Percentiles rank a stretch among this genome's conserved stretches.
Conservation (phyloP, 2,113 vertebrate species). For the Rostratula benghalensis region DNA sequence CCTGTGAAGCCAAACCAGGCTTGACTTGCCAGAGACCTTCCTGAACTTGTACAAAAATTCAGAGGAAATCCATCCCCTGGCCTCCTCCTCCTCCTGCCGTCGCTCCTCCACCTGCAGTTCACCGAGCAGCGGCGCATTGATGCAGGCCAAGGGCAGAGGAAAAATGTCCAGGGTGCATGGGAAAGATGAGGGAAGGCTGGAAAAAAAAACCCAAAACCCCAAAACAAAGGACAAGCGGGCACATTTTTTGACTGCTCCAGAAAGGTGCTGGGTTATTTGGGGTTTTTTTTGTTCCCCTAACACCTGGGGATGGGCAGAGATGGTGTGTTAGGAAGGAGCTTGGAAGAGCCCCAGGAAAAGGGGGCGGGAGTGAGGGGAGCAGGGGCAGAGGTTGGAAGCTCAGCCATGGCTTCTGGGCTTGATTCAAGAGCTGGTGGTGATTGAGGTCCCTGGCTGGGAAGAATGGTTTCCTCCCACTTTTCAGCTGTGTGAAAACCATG, state of each 20-base stretch:
- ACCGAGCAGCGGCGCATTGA: not conserved
- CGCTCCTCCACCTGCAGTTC: not conserved
- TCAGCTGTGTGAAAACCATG: not conserved
- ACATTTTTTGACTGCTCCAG: not conserved
- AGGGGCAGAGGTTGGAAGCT: not conserved
- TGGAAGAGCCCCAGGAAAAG: not conserved
- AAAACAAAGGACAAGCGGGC: too few relatives aligned
- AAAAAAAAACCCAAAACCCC: too few relatives aligned
- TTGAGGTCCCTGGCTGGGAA: not conserved
- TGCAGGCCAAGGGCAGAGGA: not conserved
- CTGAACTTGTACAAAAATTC: not conserved
- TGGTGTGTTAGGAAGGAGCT: not conserved
- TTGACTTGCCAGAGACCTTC: not conserved
- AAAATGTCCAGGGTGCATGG: not conserved
- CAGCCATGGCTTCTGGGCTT: not conserved
- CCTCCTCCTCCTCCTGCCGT: not conserved
- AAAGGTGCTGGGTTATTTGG: not conserved
- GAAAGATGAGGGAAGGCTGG: not conserved
- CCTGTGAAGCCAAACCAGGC: slow-evolving; percentile 17
- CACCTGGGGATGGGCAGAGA: slow-evolving; percentile 36
- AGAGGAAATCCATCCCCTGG: slow-evolving; percentile 10
- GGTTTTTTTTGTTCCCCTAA: not conserved
- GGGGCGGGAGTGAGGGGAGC: not conserved
- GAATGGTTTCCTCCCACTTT: too few relatives aligned
- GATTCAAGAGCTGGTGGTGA: not conserved